Evolutionary conservation across 2,888 invertebrate genomes (phyloP).

Genomic region (Chrysopilus asiliformis): DNA sequence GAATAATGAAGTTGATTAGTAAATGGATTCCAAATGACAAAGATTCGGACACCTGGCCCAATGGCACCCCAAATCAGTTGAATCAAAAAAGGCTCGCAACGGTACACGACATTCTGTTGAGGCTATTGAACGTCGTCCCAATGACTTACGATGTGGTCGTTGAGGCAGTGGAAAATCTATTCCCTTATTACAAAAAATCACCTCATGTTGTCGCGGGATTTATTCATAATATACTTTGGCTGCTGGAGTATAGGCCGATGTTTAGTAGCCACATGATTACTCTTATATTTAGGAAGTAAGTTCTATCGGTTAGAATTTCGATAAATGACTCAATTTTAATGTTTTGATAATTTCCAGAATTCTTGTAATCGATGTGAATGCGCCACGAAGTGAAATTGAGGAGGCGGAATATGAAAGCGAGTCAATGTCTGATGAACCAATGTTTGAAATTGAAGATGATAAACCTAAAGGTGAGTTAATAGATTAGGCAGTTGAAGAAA

Average conservation of each 20-base stretch:
- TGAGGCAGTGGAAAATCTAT: constrained; percentile 47
- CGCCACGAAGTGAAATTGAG: constrained; percentile 45
- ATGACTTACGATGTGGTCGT: constrained; percentile 56
- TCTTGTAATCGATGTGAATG: constrained; percentile 60
- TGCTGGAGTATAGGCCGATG: constrained; percentile 60
- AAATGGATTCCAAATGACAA: constrained; percentile 42
- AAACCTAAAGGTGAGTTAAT: constrained; percentile 17
- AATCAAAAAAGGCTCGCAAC: constrained; percentile 45
- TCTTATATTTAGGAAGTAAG: constrained; percentile 62
- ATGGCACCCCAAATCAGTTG: constrained; percentile 43
- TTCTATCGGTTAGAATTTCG: not conserved
- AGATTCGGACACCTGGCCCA: constrained; percentile 44
- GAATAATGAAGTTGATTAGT: constrained; percentile 45
- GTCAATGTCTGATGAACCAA: constrained; percentile 28
- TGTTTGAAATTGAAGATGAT: constrained; percentile 29
- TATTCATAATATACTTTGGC: constrained; percentile 61
- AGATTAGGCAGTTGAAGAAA: too few relatives aligned
- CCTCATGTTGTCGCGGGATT: constrained; percentile 59
- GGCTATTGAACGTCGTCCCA: constrained; percentile 37
- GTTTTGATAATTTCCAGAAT: constrained; percentile 41
- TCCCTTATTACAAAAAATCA: constrained; percentile 63
- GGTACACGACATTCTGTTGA: constrained; percentile 44
- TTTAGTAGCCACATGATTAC: constrained; percentile 55
- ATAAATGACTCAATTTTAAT: constrained; percentile 4
- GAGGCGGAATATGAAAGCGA: constrained; percentile 34